phyloP scores from a whole-genome alignment of 2,797 vertebrate genomes.

The Artibeus lituratus region DNA sequence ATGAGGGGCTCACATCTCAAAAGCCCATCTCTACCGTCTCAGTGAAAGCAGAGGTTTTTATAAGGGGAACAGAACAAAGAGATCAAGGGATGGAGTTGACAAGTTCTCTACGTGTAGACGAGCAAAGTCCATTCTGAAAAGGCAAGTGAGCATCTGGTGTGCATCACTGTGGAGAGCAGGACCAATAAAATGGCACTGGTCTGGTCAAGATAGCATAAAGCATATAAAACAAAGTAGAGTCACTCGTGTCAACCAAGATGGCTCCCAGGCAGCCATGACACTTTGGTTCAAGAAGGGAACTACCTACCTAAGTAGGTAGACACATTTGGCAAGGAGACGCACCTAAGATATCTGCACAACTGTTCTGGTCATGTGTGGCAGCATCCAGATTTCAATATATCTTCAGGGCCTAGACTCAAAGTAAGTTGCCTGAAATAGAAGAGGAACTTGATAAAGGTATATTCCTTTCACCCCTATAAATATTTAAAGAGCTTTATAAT shows the following conservation, averaged over 20 bases:
- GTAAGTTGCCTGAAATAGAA: not conserved
- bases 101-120: not conserved
- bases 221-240: not conserved
- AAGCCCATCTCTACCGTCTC: not conserved
- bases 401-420: not conserved
- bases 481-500: constrained; percentile 20
- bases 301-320: not conserved
- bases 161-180: not conserved
- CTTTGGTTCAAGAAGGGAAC: not conserved
- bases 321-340: not conserved
- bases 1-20: not conserved
- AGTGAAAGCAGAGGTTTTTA: not conserved
- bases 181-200: not conserved
- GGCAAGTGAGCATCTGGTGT: not conserved
- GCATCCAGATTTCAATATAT: not conserved
- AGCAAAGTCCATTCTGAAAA: not conserved
- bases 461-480: not conserved
- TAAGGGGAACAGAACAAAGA: not conserved
- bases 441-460: not conserved
- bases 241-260: not conserved
- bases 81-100: not conserved
- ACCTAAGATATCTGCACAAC: not conserved
- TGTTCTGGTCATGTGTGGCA: not conserved
- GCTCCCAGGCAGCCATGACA: not conserved
- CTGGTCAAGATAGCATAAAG: not conserved